Percentiles rank a stretch among this genome's conserved stretches.
Evolutionary conservation across 2,113 vertebrate species (phyloP).

Genomic region (Leptobrachium ailaonicum): DNA sequence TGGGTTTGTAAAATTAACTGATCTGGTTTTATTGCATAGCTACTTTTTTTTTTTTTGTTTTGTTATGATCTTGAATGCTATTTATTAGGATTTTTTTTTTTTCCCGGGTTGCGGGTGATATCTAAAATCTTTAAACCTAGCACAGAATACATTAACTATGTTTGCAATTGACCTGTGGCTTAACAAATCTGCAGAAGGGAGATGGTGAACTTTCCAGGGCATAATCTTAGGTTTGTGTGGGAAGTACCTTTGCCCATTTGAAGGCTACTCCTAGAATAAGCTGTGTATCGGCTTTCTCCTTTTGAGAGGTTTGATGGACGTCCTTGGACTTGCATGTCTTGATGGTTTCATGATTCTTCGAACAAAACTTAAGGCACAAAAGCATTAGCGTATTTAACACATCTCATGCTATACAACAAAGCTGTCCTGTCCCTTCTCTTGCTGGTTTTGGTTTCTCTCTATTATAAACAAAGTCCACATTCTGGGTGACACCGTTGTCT

Average conservation of each 20-base stretch:
- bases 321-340: too few species aligned
- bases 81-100: conserved; percentile 18
- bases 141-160: not conserved
- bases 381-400: too few species aligned
- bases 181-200: not conserved
- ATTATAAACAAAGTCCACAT: too few species aligned
- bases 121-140: not conserved
- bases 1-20: too few species aligned
- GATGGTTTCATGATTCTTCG: too few species aligned
- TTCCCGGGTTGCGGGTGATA: not conserved
- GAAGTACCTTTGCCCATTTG: not conserved
- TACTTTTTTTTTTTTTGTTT: not conserved
- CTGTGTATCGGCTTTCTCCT: not conserved
- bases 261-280: not conserved
- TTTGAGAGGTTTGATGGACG: too few species aligned
- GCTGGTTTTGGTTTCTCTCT: too few species aligned
- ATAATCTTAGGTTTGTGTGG: not conserved
- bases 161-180: not conserved
- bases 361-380: too few species aligned
- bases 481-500: too few species aligned
- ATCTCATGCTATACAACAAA: too few species aligned
- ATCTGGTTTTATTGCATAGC: too few species aligned
- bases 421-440: too few species aligned
- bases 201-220: not conserved
- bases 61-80: not conserved